phyloP scores from a whole-genome alignment of 2,888 invertebrate species.

The Myopa testacea region DNA sequence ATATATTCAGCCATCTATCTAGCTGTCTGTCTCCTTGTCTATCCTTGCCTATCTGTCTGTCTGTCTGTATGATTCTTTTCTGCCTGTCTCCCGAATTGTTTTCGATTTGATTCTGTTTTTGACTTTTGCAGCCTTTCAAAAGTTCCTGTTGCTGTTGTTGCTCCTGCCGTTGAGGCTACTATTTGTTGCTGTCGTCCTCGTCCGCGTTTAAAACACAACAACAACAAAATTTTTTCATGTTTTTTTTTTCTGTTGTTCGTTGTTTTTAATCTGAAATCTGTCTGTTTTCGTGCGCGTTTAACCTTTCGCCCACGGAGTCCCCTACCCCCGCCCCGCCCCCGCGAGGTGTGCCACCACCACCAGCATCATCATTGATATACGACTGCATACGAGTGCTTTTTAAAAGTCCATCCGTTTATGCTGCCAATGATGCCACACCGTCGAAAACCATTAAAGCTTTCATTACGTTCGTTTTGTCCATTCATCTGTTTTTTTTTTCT shows the following conservation, averaged over 20 bases:
- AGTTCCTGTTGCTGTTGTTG: neutral
- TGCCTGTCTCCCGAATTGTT: slow-evolving; percentile 45
- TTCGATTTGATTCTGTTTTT: neutral
- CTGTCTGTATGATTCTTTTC: slow-evolving; percentile 38
- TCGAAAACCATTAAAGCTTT: slow-evolving; percentile 29
- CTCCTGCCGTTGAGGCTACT: too few species aligned
- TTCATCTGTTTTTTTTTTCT: neutral
- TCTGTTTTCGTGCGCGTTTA: too few species aligned
- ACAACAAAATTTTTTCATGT: slow-evolving; percentile 1
- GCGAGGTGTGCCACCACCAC: too few species aligned
- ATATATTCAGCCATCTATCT: neutral
- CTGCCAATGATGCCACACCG: slow-evolving; percentile 28
- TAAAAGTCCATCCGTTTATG: slow-evolving; percentile 17
- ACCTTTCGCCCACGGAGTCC: too few species aligned
- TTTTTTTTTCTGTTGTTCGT: too few species aligned
- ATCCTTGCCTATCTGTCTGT: slow-evolving; percentile 23
- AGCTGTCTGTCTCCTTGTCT: neutral
- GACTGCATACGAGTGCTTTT: slow-evolving; percentile 19
- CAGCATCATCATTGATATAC: slow-evolving; percentile 16
- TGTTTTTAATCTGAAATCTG: too few species aligned
- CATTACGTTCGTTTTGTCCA: neutral
- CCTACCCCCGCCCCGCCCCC: too few species aligned
- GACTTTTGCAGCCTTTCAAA: neutral
- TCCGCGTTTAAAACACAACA: neutral
- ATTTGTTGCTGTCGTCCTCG: neutral